A percentile compares a stretch with the other conserved stretches of the same genome.
Evolutionary conservation across 1,140 invertebrate genomes (phyloP).

Genomic region (Wiebesia pumilae): DNA sequence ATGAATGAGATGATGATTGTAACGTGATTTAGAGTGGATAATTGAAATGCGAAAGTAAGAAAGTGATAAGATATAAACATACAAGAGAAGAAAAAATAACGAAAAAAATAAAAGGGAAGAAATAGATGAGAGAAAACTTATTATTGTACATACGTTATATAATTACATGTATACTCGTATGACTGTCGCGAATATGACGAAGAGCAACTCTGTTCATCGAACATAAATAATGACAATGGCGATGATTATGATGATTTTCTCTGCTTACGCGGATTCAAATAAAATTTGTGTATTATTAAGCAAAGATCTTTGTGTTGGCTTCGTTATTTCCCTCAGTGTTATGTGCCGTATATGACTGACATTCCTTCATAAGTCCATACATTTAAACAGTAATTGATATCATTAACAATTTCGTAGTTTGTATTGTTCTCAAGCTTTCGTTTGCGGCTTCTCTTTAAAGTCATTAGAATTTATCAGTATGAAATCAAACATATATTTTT

Average conservation of each 20-base stretch:
- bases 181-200: constrained; percentile 55
- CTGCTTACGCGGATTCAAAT: constrained; percentile 60
- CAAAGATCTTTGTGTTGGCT: constrained; percentile 39
- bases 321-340: constrained; percentile 36
- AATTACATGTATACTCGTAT: constrained; percentile 55
- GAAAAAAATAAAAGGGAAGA: constrained; percentile 50
- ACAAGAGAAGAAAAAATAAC: constrained; percentile 33
- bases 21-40: constrained; percentile 5
- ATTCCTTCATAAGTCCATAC: not conserved
- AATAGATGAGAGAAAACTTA: constrained; percentile 58
- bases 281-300: constrained; percentile 70
- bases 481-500: too few relatives aligned
- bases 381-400: not conserved
- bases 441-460: too few relatives aligned
- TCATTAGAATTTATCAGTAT: too few relatives aligned
- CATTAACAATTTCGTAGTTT: not conserved
- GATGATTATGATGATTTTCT: constrained; percentile 53
- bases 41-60: constrained; percentile 21
- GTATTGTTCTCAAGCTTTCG: not conserved
- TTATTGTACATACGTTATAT: constrained; percentile 64
- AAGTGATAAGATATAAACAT: constrained; percentile 32
- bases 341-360: not conserved
- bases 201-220: constrained; percentile 53
- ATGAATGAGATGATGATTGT: constrained; percentile 5
- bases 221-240: constrained; percentile 54